Base-by-base conservation (phyloP, 2,888 invertebrate species). In the Drosophila barbarae region DNA sequence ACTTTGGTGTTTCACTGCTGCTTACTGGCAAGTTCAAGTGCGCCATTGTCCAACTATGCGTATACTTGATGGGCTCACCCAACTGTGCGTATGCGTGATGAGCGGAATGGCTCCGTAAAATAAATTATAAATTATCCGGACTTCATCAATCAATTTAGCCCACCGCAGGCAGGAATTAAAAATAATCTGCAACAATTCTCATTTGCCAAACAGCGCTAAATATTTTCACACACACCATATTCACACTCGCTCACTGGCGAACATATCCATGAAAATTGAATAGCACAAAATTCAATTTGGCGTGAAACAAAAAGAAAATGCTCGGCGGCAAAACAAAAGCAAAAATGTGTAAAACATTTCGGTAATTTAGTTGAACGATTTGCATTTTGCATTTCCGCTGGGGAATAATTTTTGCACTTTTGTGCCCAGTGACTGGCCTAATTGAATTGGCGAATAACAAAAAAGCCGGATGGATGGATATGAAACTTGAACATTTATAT, bases 381-480 rank as follows among this genome's bases (percentile, higher is more conserved):
- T 68, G 69, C 69, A 68, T 53, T 68, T 68, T 68, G 69, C 69
- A 68, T 53, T 68, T 69, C 52, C 69, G 41, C 28, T 66, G 59
- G 69, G 67, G 69, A 52, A 59, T 69, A 69, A 68, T 68, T 69
- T 68, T 18, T 42, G 69, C 41, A 49, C 59, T 69, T 59, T 69
- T 68, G 47, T 46, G 47, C 59, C 34, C 69, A 58, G 35, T 49
- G 69, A 51, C 15, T 69, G 26, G 9, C 34, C 28, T 68, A 69
- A 67, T 67, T 69, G 59, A 59, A 69, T 53, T 69, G 42, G 13
- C 36, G 35, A 9, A 36, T 42, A 64, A 21, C 35, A 64, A 51
- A 63, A 64, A 51, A 18, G 46, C 15, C 28, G 34, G 8, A 26
- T 7, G 51, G 10, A 63, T 59, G 44, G n/a, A 60, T 46, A 60